Percentiles rank a stretch among this genome's conserved stretches.
phyloP scores from a whole-genome alignment of 2,797 vertebrate genomes.

The Gymnothorax reevesii region DNA sequence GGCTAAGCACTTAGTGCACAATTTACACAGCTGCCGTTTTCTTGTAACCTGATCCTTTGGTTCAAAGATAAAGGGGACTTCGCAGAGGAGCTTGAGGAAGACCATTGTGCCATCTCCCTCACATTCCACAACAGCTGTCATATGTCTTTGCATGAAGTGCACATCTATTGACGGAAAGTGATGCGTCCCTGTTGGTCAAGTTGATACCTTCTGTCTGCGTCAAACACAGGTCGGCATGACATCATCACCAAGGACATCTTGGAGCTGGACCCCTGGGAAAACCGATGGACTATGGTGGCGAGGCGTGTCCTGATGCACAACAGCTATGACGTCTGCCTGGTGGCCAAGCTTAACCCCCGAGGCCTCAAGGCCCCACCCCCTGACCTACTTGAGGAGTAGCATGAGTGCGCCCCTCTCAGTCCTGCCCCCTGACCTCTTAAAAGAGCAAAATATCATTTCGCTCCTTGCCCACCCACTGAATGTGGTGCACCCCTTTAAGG shows the following conservation, averaged over 20 bases:
- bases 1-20: too few relatives aligned
- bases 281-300: slow-evolving; percentile 88
- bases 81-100: too few relatives aligned
- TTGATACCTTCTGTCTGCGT: not conserved
- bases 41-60: too few relatives aligned
- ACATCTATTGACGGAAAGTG: not conserved
- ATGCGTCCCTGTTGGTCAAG: not conserved
- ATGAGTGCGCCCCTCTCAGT: slow-evolving; percentile 67
- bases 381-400: slow-evolving; percentile 74
- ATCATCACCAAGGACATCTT: slow-evolving; percentile 93
- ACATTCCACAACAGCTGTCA: too few relatives aligned
- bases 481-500: not conserved
- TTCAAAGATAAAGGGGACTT: too few relatives aligned
- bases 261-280: slow-evolving; percentile 90
- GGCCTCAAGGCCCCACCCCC: slow-evolving; percentile 89
- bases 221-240: slow-evolving; percentile 90
- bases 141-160: not conserved
- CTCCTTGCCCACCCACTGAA: not conserved
- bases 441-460: not conserved
- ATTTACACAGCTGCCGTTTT: too few relatives aligned
- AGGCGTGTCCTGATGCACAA: slow-evolving; percentile 89
- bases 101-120: too few relatives aligned
- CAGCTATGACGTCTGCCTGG: slow-evolving; percentile 93
- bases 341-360: slow-evolving; percentile 91
- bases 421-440: slow-evolving; percentile 66